Percentiles rank a stretch among this genome's conserved stretches.
Evolutionary conservation across 1,140 invertebrate species (phyloP).

Genomic region (Scaptomyza montana): DNA sequence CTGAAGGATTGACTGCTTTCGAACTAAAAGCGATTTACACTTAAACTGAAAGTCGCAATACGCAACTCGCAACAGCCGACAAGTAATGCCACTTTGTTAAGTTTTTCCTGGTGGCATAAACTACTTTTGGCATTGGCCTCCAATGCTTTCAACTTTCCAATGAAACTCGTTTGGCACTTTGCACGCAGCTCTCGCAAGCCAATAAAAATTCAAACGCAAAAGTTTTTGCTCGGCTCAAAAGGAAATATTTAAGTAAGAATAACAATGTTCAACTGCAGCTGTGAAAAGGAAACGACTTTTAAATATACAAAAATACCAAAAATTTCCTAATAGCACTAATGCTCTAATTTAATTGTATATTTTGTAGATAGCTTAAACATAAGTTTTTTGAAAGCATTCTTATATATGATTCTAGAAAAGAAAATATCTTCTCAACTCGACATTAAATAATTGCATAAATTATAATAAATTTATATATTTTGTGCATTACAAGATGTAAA

Average conservation of each 20-base stretch:
- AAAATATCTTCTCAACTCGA: too few relatives aligned
- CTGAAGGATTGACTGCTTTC: constrained; percentile 32
- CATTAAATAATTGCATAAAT: too few relatives aligned
- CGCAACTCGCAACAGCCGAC: constrained; percentile 33
- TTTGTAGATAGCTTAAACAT: too few relatives aligned
- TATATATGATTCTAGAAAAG: too few relatives aligned
- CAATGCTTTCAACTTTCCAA: constrained; percentile 32
- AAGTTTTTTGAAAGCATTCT: too few relatives aligned
- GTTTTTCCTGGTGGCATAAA: constrained; percentile 49
- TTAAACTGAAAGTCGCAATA: constrained; percentile 32
- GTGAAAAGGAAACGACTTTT: not conserved
- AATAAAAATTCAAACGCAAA: constrained; percentile 35
- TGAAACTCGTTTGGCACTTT: constrained; percentile 38
- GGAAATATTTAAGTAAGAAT: constrained; percentile 1
- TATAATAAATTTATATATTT: too few relatives aligned
- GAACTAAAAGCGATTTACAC: constrained; percentile 15
- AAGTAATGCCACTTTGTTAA: constrained; percentile 75
- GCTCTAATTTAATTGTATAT: too few relatives aligned
- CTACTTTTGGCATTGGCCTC: constrained; percentile 19
- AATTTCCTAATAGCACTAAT: too few relatives aligned
- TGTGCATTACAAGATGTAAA: too few relatives aligned
- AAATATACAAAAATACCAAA: too few relatives aligned
- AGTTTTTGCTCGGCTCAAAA: constrained; percentile 17
- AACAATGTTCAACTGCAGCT: not conserved
- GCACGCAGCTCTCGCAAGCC: constrained; percentile 29